Conservation (phyloP, 2,888 invertebrate genomes). For the Himalopsyche kuldschensis region DNA sequence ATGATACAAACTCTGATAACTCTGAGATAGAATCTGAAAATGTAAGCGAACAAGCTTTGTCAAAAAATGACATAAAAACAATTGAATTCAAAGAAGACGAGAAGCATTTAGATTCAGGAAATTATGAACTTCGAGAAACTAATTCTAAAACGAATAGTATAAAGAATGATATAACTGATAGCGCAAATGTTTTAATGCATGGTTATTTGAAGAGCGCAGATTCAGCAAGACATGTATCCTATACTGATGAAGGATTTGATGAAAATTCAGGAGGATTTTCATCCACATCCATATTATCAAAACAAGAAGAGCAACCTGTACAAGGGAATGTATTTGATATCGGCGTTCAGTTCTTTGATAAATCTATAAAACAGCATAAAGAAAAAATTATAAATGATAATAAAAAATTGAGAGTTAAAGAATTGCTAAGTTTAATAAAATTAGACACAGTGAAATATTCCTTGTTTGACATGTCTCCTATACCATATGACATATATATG, state of each 20-base stretch:
- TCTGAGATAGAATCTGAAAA: conserved; percentile 2
- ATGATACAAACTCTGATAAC: not conserved
- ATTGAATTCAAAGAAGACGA: conserved; percentile 14
- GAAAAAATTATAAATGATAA: not conserved
- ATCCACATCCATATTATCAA: conserved; percentile 6
- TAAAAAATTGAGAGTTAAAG: conserved; percentile 49
- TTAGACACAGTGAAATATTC: conserved; percentile 54
- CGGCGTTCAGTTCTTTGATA: not conserved
- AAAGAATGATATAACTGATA: not conserved
- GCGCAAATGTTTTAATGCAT: not conserved
- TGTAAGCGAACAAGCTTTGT: not conserved
- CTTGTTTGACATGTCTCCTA: conserved; percentile 56
- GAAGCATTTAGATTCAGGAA: conserved; percentile 13
- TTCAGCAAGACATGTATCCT: conserved; percentile 18
- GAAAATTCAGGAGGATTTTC: conserved; percentile 36
- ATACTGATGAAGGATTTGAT: conserved; percentile 37
- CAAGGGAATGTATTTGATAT: not conserved
- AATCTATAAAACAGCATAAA: not conserved
- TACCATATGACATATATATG: conserved; percentile 56
- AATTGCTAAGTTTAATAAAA: conserved; percentile 52
- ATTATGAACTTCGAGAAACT: conserved; percentile 31
- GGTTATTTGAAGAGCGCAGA: conserved; percentile 7
- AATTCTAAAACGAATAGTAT: not conserved
- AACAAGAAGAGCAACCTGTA: not conserved
- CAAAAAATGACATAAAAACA: conserved; percentile 10